Evolutionary conservation across 1,140 invertebrate species (phyloP), one percentile per base, ranked within the genome.

Genomic region (Drosophila ironensis): DNA sequence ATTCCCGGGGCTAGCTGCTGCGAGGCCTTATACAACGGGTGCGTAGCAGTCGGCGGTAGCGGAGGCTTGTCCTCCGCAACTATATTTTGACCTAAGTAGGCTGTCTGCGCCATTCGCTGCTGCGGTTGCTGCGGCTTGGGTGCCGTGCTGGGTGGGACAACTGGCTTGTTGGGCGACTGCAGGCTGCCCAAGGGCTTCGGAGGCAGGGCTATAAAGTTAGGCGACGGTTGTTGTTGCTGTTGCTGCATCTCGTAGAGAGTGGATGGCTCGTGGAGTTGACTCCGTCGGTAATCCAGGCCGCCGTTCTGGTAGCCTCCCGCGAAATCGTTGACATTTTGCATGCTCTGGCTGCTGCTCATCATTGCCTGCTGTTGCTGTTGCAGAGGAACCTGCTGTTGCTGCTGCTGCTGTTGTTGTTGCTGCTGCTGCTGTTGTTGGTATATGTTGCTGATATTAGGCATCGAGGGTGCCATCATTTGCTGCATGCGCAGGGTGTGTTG

Each of bases 21-120:
- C 7, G 93, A 93, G 47, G 93, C 93, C 57, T 91, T 93, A 71
- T 93, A 94, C 5, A 95, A 89, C 0, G 94, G 95, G 91, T 96
- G 95, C 1, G 95, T 95, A 1, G 93, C 93, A 6, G 93, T 94
- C 0, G 94, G 93, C 1, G 95, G 94, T 5, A 94, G 92, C 11
- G 94, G 94, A 0, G 94, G 94, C 52, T 94, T 93, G 68, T 91
- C 93, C 37, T 89, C 88, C 14, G 48, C 52, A n/a, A 60, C 27
- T 6, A 53, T 5, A 5, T 16, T 9, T 22, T 60, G 59, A 3
- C 53, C 48, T 19, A 63, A 37, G 52, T 74, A 81, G 0, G 16
- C 41, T n/a, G 86, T 74, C 20, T 72, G 57, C 35, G 80, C 72
- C n/a, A 87, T 80, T 38, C 77, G 87, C 47, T 90, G 90, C 20